Percentiles rank a stretch among this genome's conserved stretches.
These are phyloP conservation scores for Micrasema minimum DNA, from an alignment of 1,140 invertebrate genomes.

Conservation along the genomic window DNA sequence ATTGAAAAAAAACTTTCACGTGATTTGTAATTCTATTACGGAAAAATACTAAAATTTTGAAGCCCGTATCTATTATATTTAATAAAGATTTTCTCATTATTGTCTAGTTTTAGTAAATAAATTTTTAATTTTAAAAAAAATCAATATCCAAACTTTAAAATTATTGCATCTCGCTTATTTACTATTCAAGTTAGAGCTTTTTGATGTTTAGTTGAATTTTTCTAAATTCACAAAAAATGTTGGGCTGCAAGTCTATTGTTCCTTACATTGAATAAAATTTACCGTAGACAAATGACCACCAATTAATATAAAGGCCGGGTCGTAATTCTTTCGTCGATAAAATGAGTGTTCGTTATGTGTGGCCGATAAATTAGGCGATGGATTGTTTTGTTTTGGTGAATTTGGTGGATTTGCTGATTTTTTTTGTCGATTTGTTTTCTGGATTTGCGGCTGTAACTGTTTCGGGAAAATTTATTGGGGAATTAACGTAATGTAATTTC, in stretches of 20 bases:
- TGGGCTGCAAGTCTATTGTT: slow-evolving; percentile 5
- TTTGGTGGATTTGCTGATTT: slow-evolving; percentile 1
- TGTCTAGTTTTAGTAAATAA: too few relatives aligned
- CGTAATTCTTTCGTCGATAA: slow-evolving; percentile 35
- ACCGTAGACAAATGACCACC: slow-evolving; percentile 34
- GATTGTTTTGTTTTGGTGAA: slow-evolving; percentile 30
- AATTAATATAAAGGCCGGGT: slow-evolving; percentile 32
- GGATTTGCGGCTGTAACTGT: slow-evolving; percentile 10
- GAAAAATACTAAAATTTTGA: too few relatives aligned
- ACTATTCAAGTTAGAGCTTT: too few relatives aligned
- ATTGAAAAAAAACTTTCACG: too few relatives aligned
- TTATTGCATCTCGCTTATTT: too few relatives aligned
- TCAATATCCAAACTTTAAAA: too few relatives aligned
- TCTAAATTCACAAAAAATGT: neutral
- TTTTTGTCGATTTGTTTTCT: slow-evolving; percentile 30
- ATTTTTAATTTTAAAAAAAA: too few relatives aligned
- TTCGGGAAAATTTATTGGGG: slow-evolving; percentile 1
- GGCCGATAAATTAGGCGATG: slow-evolving; percentile 32
- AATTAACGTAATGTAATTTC: neutral
- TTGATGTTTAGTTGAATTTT: too few relatives aligned
- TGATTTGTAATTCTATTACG: too few relatives aligned
- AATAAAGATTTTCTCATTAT: too few relatives aligned
- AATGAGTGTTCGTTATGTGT: slow-evolving; percentile 39
- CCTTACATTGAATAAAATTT: slow-evolving; percentile 28
- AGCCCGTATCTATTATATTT: too few relatives aligned